Base-by-base conservation (phyloP, 1,140 invertebrate species). In the Apis cerana region DNA sequence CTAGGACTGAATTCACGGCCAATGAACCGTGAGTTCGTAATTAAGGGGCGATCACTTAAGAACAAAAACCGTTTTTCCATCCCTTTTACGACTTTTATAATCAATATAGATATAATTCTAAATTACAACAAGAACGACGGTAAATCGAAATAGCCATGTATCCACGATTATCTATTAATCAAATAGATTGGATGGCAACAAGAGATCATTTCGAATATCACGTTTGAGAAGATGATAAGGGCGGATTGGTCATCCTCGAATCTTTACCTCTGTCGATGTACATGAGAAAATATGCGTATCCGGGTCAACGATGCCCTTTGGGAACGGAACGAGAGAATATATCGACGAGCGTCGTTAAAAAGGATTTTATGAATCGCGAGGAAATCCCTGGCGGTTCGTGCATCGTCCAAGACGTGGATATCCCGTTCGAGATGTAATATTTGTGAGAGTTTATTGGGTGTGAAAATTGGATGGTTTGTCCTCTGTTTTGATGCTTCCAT, bases 301-400 rank as follows among this genome's bases (percentile, higher is more conserved):
- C 27, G n/a, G n/a, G 69, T 56, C 50, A 56, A 27, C 50, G 69
- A 70, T 70, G 69, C 56, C 69, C 69, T n/a, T 23, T 70, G 69
- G 52, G 69, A 27, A 15, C 23, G 1, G 1, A n/a, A 17, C 13
- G 69, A 27, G 27, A 27, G 27, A 54, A 12, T 10, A 27, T 10
- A 7, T n/a, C 5, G 71, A n/a, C 8, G 52, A 74, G 54, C 58
- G 43, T n/a, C 71, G 58, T 61, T 74, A 17, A 48, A 67, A 2
- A 8, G 56, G 33, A 21, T 74, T 54, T 74, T 61, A 61, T 61
- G 27, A 33, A 61, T 54, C n/a, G 58, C 48, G 59, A 74, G 23
- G 58, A 48, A 11, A 21, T 15, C 17, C 7, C 56, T 48, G 56
- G 56, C 48, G 27, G 65, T 67, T 43, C 11, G 33, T 67, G 64